Conservation (phyloP, 2,797 vertebrate species). For the Sebastes vulpes region DNA sequence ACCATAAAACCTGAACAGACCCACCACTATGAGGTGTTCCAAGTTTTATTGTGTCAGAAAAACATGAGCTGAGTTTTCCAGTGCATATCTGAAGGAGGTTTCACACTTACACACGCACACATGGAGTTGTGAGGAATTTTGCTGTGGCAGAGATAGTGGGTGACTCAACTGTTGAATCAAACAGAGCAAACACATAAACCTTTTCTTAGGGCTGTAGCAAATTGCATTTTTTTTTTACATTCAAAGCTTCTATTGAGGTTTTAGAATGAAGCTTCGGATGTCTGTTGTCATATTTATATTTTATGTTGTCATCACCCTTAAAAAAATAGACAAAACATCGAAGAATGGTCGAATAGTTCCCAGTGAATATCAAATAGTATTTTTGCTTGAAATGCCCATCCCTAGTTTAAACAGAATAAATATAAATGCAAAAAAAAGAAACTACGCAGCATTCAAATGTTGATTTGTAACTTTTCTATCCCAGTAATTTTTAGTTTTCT, state of each 20-base stretch:
- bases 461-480: neutral
- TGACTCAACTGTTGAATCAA: slow-evolving; percentile 48
- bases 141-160: slow-evolving; percentile 31
- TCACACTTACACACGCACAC: slow-evolving; percentile 2
- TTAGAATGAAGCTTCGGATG: neutral
- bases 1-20: neutral
- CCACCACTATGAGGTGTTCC: neutral
- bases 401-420: neutral
- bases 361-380: neutral
- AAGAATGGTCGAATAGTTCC: neutral
- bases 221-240: neutral
- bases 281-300: neutral
- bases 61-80: slow-evolving; percentile 56
- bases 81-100: slow-evolving; percentile 26
- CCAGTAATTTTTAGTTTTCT: neutral
- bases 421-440: neutral
- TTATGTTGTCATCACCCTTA: neutral
- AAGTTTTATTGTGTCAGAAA: slow-evolving; percentile 16
- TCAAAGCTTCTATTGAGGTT: neutral
- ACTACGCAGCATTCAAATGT: no score
- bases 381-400: neutral
- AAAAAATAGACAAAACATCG: no score
- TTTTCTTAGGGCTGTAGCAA: neutral
- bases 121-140: slow-evolving; percentile 6
- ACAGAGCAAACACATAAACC: slow-evolving; percentile 22